phyloP scores from a whole-genome alignment of 2,113 vertebrate species.

The Corythoichthys haematopterus region DNA sequence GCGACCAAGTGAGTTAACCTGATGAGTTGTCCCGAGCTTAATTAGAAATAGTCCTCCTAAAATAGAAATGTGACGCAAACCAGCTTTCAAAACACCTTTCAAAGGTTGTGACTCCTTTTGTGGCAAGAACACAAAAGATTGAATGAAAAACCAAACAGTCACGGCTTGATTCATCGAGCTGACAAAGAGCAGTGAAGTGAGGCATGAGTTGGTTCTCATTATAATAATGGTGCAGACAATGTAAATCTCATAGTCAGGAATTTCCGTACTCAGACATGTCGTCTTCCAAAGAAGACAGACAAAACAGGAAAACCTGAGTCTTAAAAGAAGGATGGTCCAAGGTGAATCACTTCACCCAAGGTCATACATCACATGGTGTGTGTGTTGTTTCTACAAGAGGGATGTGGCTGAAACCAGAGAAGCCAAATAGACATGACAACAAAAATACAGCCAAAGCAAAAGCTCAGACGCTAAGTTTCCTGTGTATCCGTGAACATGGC shows the following conservation, averaged over 20 bases:
- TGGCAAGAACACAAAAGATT: background rate
- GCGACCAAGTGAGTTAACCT: background rate
- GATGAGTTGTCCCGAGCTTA: constrained; percentile 8
- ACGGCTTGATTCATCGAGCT: background rate
- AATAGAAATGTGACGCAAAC: background rate
- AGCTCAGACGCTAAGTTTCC: constrained; percentile 21
- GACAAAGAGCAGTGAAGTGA: background rate
- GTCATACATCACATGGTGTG: background rate
- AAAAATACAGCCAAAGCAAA: constrained; percentile 35
- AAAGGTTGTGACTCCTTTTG: background rate
- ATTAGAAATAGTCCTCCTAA: background rate
- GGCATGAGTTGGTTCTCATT: background rate
- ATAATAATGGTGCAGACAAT: background rate
- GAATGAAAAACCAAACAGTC: background rate
- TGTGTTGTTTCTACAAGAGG: background rate
- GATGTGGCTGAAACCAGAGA: constrained; percentile 42
- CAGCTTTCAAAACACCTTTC: background rate
- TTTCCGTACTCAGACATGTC: background rate
- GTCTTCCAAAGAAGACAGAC: background rate
- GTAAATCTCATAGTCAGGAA: background rate
- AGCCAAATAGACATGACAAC: constrained; percentile 32
- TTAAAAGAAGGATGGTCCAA: background rate
- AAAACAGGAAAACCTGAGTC: background rate
- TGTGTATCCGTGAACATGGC: constrained; percentile 47
- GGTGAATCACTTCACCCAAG: background rate